Base-by-base conservation (phyloP, 2,797 vertebrate species). In the Phataginus tricuspis region DNA sequence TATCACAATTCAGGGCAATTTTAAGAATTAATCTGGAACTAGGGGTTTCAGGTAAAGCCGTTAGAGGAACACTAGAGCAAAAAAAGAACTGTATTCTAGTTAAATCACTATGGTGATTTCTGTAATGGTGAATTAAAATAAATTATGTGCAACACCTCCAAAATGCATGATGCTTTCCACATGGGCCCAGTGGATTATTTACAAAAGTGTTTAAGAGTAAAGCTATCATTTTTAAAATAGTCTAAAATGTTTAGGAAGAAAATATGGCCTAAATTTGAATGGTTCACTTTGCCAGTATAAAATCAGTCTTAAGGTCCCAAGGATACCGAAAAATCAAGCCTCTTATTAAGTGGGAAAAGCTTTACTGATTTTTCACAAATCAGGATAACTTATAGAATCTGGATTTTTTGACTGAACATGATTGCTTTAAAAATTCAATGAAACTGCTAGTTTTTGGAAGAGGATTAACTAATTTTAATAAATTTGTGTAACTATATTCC, bases 401-500 rank as follows among this genome's bases (percentile, higher is more conserved):
- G 57, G 13, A 69, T 78, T 90, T 96, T 86, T 93, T 77, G 27
- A 72, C 84, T 97, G 95, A 66, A 84, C 27, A 80, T 71, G 12
- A 23, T 66, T 75, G 45, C 4, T 61, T 84, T 63, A 37, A 80
- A 79, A 84, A 68, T 69, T 90, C 21, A 86, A 10, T 68, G 23
- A 72, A 86, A 21, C 25, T 66, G 37, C 5, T 61, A 15, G 12
- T 78, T 59, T 80, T 90, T 37, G 39, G 37, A 15, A 75, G 37
- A 92, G 27, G 27, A 88, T 31, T 88, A 88, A 55, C 19, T 53
- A 27, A 64, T 79, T 91, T 92, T 68, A 64, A 72, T 69, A 74
- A 90, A 75, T 23, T 34, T 71, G 7, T 90, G 15, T 74, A 91
- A 87, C 90, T 57, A 3, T 19, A n/a, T 93, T 77, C 7, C 31